Evolutionary conservation across 2,113 vertebrate genomes (phyloP).

Genomic region (Zeus faber): DNA sequence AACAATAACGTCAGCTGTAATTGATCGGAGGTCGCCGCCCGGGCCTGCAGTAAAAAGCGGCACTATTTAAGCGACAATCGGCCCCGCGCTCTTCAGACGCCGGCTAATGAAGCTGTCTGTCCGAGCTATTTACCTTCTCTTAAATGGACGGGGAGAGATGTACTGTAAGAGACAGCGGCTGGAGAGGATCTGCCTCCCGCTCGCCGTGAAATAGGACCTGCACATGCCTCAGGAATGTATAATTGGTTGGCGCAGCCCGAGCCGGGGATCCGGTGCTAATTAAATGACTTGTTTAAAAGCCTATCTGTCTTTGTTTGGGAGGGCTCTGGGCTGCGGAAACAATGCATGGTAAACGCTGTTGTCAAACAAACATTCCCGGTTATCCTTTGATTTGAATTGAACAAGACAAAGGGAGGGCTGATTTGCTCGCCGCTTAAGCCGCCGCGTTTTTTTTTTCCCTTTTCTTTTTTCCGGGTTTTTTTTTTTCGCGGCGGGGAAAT

Average conservation of each 20-base stretch:
- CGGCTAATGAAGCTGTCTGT: constrained; percentile 83
- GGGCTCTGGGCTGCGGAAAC: constrained; percentile 67
- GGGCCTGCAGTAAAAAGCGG: constrained; percentile 78
- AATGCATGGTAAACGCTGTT: constrained; percentile 72
- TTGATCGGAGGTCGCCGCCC: constrained; percentile 79
- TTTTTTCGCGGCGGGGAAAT: background rate
- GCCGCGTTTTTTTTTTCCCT: constrained; percentile 46
- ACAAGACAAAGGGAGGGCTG: constrained; percentile 66
- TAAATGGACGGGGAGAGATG: constrained; percentile 79
- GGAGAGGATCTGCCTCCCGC: constrained; percentile 74
- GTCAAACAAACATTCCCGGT: constrained; percentile 75
- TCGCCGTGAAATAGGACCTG: constrained; percentile 74
- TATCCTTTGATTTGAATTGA: constrained; percentile 74
- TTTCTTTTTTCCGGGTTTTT: constrained; percentile 5
- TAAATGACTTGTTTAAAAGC: constrained; percentile 82
- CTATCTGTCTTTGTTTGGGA: constrained; percentile 81
- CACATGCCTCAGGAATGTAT: constrained; percentile 78
- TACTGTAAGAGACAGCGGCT: constrained; percentile 78
- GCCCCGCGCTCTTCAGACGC: constrained; percentile 75
- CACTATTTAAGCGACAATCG: constrained; percentile 83
- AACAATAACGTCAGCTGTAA: constrained; percentile 81
- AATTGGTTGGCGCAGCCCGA: constrained; percentile 77
- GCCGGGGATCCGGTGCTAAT: constrained; percentile 76
- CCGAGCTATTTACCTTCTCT: constrained; percentile 81
- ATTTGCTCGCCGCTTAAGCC: constrained; percentile 64